Percentiles rank a stretch among this genome's conserved stretches.
These are phyloP conservation scores for Asteroscopus sphinx DNA, from an alignment of 2,888 invertebrate genomes.

Conservation along the genomic window DNA sequence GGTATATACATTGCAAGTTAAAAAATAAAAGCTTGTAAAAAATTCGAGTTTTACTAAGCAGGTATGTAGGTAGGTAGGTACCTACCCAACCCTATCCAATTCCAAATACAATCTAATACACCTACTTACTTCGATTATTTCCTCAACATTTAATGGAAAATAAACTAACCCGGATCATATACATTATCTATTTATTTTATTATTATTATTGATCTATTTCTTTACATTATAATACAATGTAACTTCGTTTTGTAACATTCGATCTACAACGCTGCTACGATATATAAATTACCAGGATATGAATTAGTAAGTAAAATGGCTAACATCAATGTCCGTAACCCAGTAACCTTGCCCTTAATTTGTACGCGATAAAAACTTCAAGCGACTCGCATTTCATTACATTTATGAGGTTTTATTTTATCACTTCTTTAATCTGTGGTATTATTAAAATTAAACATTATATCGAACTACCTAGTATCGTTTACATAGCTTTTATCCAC, in stretches of 20 bases:
- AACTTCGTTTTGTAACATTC: slow-evolving; percentile 40
- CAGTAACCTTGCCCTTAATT: slow-evolving; percentile 77
- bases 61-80: too few relatives aligned
- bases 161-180: slow-evolving; percentile 29
- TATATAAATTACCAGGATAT: slow-evolving; percentile 22
- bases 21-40: too few relatives aligned
- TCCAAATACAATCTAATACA: too few relatives aligned
- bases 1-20: too few relatives aligned
- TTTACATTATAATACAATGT: slow-evolving; percentile 62
- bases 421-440: too few relatives aligned
- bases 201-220: slow-evolving; percentile 10
- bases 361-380: slow-evolving; percentile 63
- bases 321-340: slow-evolving; percentile 68
- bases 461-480: neutral
- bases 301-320: slow-evolving; percentile 32
- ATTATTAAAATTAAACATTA: too few relatives aligned
- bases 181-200: too few relatives aligned
- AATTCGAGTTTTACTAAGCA: too few relatives aligned
- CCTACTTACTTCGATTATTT: too few relatives aligned
- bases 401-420: neutral
- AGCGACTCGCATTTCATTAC: slow-evolving; percentile 28
- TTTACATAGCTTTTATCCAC: too few relatives aligned
- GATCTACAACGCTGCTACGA: slow-evolving; percentile 16
- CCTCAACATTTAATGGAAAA: too few relatives aligned
- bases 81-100: too few relatives aligned